Base-by-base conservation (phyloP, 2,113 vertebrate species). In the Sardina pilchardus region DNA sequence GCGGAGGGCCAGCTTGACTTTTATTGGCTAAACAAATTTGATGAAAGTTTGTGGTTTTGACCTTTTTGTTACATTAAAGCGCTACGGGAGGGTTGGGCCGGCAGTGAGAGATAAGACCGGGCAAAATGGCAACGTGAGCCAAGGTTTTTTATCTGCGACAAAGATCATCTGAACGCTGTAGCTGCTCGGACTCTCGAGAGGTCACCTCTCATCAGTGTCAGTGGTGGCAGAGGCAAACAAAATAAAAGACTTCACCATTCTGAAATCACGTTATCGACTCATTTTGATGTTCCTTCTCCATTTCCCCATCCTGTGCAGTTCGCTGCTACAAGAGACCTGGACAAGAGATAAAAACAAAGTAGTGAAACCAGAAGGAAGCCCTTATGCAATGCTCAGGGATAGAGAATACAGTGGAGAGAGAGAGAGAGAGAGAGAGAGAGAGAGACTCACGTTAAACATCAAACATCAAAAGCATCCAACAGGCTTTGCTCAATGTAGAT, bases 21-120 rank as follows among this genome's bases (percentile, higher is more conserved):
- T 94, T 93, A 94, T 94, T 94, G 86, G 92, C 85, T 92, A 90
- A 94, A 92, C 90, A 93, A 92, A 93, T 94, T 91, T 90, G 87
- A 91, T 90, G 88, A 92, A 93, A 92, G 88, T 93, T 93, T 93
- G 93, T 92, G 90, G 83, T 90, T 93, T 93, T 95, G 94, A 94
- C 94, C 94, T 94, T 94, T 89, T 90, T 91, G 83, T 45, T 88
- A 84, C 88, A 91, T 91, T 93, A 89, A 89, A 81, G 84, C 87
- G 59, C 48, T 90, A 88, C 82, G 82, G 85, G 87, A 87, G 88
- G 86, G 83, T 85, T 34, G 86, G 85, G 86, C 67, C 78, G 84
- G 67, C 81, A 87, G 45, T 47, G 48, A 45, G 30, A 89, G 39
- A 87, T 87, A 75, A 87, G 82, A 47, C 63, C n/a, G 19, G 47